Conservation (phyloP, 2,113 vertebrate genomes). For the Tursiops truncatus region DNA sequence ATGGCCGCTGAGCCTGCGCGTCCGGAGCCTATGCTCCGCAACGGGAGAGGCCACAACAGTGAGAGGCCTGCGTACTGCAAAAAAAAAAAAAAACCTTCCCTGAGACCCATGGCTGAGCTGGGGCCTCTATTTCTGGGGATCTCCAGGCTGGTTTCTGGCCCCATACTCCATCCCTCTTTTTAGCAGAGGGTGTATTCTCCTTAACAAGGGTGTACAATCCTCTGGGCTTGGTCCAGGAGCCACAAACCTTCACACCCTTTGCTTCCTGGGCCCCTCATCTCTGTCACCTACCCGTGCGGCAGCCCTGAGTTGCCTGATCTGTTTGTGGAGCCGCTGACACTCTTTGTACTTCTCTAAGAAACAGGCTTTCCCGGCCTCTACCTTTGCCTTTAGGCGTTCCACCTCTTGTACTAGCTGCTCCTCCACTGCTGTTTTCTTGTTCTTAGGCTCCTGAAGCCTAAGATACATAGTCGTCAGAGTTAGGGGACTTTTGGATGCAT, state of each 20-base stretch:
- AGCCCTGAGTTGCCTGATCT: slow-evolving; percentile 68
- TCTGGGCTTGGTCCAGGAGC: background rate
- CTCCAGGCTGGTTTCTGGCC: background rate
- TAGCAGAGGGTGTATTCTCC: background rate
- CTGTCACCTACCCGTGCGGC: slow-evolving; percentile 58
- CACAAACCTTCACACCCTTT: background rate
- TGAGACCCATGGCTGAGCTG: background rate
- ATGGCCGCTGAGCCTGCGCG: too few relatives aligned
- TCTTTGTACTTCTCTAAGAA: slow-evolving; percentile 72
- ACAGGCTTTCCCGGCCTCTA: slow-evolving; percentile 67
- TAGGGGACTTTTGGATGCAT: background rate
- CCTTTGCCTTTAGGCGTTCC: slow-evolving; percentile 57
- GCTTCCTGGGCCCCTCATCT: slow-evolving; percentile 25
- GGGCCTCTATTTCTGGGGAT: background rate
- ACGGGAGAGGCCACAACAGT: too few relatives aligned
- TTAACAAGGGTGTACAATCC: background rate
- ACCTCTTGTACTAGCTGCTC: slow-evolving; percentile 67
- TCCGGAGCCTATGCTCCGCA: too few relatives aligned
- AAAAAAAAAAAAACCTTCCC: background rate
- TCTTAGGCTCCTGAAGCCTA: slow-evolving; percentile 63
- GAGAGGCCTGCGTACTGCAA: too few relatives aligned
- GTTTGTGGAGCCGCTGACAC: slow-evolving; percentile 56
- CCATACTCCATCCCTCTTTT: background rate
- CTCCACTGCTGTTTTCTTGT: slow-evolving; percentile 36
- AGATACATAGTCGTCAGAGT: slow-evolving; percentile 25